A percentile compares a stretch with the other conserved stretches of the same genome.
Evolutionary conservation across 2,113 vertebrate species (phyloP).

Genomic region (Hirundichthys speculiger): DNA sequence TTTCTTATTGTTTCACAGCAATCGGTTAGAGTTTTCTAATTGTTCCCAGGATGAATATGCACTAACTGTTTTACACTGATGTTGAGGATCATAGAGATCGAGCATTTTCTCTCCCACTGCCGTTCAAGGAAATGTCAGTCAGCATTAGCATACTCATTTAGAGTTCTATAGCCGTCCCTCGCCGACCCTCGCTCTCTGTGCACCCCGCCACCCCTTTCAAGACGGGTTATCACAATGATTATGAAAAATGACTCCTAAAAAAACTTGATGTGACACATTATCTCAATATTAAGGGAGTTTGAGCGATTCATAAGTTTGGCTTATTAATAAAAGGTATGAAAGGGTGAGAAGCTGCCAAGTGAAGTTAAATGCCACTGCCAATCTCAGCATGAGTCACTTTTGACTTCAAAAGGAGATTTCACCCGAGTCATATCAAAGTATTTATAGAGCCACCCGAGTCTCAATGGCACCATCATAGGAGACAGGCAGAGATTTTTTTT

Average conservation of each 20-base stretch:
- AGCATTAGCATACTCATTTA: conserved; percentile 79
- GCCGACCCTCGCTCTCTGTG: conserved; percentile 42
- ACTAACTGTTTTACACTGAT: conserved; percentile 33
- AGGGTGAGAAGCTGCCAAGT: conserved; percentile 69
- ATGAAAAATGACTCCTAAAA: conserved; percentile 77
- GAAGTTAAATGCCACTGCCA: conserved; percentile 78
- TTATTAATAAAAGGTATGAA: conserved; percentile 75
- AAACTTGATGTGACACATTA: conserved; percentile 75
- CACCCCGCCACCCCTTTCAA: conserved; percentile 65
- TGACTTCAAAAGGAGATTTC: conserved; percentile 53
- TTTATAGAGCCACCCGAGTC: conserved; percentile 48
- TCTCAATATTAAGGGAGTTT: conserved; percentile 72
- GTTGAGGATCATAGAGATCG: conserved; percentile 57
- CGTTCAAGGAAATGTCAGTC: conserved; percentile 75
- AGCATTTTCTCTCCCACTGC: conserved; percentile 40
- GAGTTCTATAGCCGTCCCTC: conserved; percentile 54
- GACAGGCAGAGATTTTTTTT: conserved; percentile 10
- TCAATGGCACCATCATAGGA: conserved; percentile 24
- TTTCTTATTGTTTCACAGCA: background rate
- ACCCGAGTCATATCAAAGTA: conserved; percentile 39
- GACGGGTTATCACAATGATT: conserved; percentile 70
- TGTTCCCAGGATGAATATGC: conserved; percentile 5
- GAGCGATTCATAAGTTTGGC: conserved; percentile 73
- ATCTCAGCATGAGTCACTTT: conserved; percentile 51
- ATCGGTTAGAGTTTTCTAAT: conserved; percentile 13